Conservation (phyloP, 2,113 vertebrate species). For the Prionailurus viverrinus region DNA sequence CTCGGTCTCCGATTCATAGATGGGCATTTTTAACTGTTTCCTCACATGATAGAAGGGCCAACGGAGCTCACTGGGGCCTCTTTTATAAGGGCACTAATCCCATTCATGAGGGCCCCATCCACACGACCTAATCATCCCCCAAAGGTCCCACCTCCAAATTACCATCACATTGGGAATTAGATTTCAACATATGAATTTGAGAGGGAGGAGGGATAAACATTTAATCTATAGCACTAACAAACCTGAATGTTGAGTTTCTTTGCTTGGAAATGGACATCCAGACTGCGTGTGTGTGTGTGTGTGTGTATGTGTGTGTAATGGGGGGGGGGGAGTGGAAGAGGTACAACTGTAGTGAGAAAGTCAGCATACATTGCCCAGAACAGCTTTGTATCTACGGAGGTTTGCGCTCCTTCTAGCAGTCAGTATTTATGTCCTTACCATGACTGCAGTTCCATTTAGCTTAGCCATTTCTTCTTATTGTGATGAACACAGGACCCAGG, state of each 20-base stretch:
- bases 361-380: rapidly evolving
- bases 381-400: neutral
- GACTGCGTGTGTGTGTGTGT: neutral
- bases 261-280: neutral
- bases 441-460: rapidly evolving
- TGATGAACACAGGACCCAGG: neutral
- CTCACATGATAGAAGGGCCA: neutral
- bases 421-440: neutral
- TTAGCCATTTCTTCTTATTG: neutral
- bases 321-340: too few relatives aligned
- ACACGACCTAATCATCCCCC: neutral
- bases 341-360: neutral
- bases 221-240: neutral
- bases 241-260: neutral
- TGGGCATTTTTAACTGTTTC: neutral
- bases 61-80: neutral
- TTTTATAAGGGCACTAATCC: neutral
- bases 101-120: neutral
- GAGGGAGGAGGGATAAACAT: neutral
- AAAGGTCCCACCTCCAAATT: neutral
- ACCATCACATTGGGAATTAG: too few relatives aligned
- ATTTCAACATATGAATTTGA: neutral
- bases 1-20: neutral
- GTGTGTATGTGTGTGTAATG: too few relatives aligned
- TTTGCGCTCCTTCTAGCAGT: neutral